Percentiles rank a stretch among this genome's conserved stretches.
Conservation (phyloP, 1,140 invertebrate species). For the Vanessa tameamea region DNA sequence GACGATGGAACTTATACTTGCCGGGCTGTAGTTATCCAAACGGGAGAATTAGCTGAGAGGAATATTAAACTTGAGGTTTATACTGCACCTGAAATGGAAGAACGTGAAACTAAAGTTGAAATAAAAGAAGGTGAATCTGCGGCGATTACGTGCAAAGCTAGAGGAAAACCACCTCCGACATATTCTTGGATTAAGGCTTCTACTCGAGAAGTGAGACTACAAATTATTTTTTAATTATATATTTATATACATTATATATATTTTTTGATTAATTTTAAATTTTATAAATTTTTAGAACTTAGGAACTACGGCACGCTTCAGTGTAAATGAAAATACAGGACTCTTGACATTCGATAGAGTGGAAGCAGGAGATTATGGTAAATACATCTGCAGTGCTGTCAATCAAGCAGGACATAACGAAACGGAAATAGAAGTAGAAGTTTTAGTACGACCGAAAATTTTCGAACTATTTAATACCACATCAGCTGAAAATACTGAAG, state of each 20-base stretch:
- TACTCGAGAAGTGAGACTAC: conserved; percentile 77
- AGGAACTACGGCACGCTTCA: conserved; percentile 85
- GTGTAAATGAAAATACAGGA: conserved; percentile 86
- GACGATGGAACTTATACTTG: conserved; percentile 94
- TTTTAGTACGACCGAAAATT: conserved; percentile 90
- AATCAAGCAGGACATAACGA: conserved; percentile 89
- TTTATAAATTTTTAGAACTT: conserved; percentile 81
- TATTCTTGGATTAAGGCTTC: conserved; percentile 90
- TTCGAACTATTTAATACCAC: conserved; percentile 89
- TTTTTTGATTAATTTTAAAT: neutral
- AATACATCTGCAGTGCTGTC: conserved; percentile 90
- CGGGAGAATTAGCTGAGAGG: conserved; percentile 88
- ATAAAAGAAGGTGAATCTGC: conserved; percentile 90
- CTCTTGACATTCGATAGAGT: conserved; percentile 88
- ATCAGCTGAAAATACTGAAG: conserved; percentile 83
- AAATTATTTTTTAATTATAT: conserved; percentile 7
- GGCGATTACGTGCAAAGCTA: conserved; percentile 87
- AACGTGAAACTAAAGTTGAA: conserved; percentile 81
- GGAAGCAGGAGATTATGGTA: conserved; percentile 88
- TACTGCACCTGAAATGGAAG: conserved; percentile 86
- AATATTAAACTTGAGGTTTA: conserved; percentile 92
- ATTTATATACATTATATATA: neutral
- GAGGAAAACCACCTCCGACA: conserved; percentile 90
- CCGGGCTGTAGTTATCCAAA: conserved; percentile 88
- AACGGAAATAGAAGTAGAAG: conserved; percentile 83